Evolutionary conservation across 1,140 invertebrate species (phyloP).

Genomic region (Rhizoglyphus robini): DNA sequence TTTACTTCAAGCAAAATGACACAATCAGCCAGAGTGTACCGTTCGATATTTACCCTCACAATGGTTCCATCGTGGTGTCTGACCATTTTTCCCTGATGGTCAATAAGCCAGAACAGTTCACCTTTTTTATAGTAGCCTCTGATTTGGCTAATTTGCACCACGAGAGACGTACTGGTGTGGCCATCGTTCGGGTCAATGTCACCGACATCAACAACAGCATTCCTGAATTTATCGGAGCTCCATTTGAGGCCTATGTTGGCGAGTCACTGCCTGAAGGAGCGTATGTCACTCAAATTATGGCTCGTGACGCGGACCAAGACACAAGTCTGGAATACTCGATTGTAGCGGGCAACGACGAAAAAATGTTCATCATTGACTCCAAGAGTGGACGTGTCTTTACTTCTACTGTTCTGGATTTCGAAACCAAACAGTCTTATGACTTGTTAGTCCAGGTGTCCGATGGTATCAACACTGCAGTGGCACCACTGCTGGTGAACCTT

Average conservation of each 20-base stretch:
- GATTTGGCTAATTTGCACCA: constrained; percentile 27
- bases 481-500: constrained; percentile 34
- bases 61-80: constrained; percentile 29
- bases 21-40: constrained; percentile 26
- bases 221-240: constrained; percentile 27
- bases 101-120: constrained; percentile 27
- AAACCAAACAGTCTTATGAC: constrained; percentile 28
- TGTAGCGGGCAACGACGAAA: constrained; percentile 29
- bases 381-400: constrained; percentile 28
- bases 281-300: constrained; percentile 28
- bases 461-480: constrained; percentile 31
- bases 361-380: constrained; percentile 28
- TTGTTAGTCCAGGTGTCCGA: constrained; percentile 30
- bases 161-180: constrained; percentile 28
- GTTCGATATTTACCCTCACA: constrained; percentile 29
- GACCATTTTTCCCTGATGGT: constrained; percentile 23
- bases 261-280: constrained; percentile 30
- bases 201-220: constrained; percentile 37
- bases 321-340: constrained; percentile 26
- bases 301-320: constrained; percentile 21
- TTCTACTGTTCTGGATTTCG: constrained; percentile 29
- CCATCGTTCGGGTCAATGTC: constrained; percentile 30
- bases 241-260: constrained; percentile 28
- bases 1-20: constrained; percentile 37
- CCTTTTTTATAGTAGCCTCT: constrained; percentile 29